Percentiles rank a stretch among this genome's conserved stretches.
These are phyloP conservation scores for Cavia porcellus DNA, from an alignment of 2,113 vertebrate species.

Conservation along the genomic window DNA sequence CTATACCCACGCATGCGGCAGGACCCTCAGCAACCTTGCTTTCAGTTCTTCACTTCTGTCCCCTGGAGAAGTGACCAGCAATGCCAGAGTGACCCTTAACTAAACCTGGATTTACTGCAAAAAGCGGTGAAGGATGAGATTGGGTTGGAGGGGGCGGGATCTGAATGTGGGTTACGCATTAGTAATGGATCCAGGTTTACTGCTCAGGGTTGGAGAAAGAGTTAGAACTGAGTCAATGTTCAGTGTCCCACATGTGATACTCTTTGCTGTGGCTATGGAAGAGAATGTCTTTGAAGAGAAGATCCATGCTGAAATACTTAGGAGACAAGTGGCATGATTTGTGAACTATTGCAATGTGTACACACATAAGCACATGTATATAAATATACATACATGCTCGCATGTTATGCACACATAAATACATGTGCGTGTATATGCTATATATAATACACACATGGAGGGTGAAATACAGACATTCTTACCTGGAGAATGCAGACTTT, in stretches of 20 bases:
- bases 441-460: not conserved
- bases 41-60: not conserved
- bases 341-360: not conserved
- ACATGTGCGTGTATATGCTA: not conserved
- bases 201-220: not conserved
- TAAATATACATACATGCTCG: too few relatives aligned
- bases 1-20: fast-evolving
- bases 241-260: not conserved
- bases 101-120: not conserved
- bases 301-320: fast-evolving
- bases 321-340: not conserved
- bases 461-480: not conserved
- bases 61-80: not conserved
- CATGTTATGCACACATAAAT: not conserved
- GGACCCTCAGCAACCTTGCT: not conserved
- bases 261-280: not conserved
- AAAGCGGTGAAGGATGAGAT: not conserved
- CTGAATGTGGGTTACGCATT: not conserved
- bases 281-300: not conserved
- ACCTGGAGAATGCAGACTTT: not conserved
- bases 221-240: not conserved
- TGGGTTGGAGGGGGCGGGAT: not conserved
- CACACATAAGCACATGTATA: not conserved
- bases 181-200: not conserved
- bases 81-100: not conserved